Evolutionary conservation across 1,140 invertebrate species (phyloP), one percentile per base, ranked within the genome.

Genomic region (Drosophila ananassae): DNA sequence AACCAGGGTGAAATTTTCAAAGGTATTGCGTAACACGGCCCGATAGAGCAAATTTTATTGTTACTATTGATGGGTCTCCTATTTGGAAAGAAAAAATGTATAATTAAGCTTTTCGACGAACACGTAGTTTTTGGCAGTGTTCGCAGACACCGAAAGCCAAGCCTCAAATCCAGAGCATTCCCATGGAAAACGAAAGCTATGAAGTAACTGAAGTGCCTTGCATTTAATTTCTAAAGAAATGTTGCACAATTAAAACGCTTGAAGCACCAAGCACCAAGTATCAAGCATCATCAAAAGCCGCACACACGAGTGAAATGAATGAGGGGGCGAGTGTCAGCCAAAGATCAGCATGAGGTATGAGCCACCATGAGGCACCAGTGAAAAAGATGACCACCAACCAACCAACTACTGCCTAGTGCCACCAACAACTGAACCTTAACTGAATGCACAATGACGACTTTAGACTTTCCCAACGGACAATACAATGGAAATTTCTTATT

Each of bases 171-270:
- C 50, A 67, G 61, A 75, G 73, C 61, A 66, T 75, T 75, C 72
- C 72, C 72, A 85, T 68, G 79, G 72, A 89, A 87, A 87, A 89
- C 83, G 83, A 87, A 89, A 87, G 83, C 82, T 73, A 82, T 87
- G 83, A 89, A 89, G 83, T 87, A 87, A 87, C 79, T 72, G 30
- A 68, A 56, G 68, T 46, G 53, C 60, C 71, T 67, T 77, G 66
- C 66, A 83, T 47, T 85, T 81, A 78, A 78, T 87, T 87, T 87
- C 83, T 73, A 87, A 76, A 76, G 79, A 89, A 89, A 89, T 79
- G 83, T 89, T 87, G 83, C 83, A 87, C 83, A 87, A 87, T 87
- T 87, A 89, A 87, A 77, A 76, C 61, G 56, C 73, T 73, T 77
- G 34, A 37, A 37, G 34, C 34, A 37, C 34, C 34, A 37, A 37